Base-by-base conservation (phyloP, 2,113 vertebrate genomes). In the Gymnogyps californianus region DNA sequence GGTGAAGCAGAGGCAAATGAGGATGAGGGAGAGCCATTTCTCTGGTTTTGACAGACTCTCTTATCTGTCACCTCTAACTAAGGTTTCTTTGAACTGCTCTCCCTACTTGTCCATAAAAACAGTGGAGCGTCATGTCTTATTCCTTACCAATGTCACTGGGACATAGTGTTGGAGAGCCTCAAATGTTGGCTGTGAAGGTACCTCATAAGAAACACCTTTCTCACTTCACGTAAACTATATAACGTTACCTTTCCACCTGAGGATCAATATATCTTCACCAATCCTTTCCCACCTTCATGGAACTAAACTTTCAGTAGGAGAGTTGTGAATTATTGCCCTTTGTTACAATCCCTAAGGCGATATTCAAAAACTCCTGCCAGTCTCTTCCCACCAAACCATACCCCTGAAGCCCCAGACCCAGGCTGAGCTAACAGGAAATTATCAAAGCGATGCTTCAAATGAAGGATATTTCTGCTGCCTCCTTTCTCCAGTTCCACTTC, bases 331-430 rank as follows among this genome's bases (percentile, higher is more conserved):
- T 40, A 36, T 13, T 52, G 31, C 24, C 29, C 17, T 52, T 46
- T 34, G 13, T 65, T 74, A 47, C 54, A 81, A 32, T 52, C 44
- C 17, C n/a, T 70, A 52, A 71, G 42, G 36, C 28, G 47, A 75
- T 6, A 34, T 8, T 69, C 16, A 61, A 66, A 77, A 84, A 47
- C 21, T 62, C 31, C 46, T 74, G 28, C 17, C 55, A 79, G 55
- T 29, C 28, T 90, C 26, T 69, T 85, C 34, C 58, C 77, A 70
- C 24, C 25, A 58, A 75, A 62, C 34, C 24, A 20, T 14, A 75
- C 1, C 4, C 6, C 54, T 29, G 47, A 64, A 62, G 15, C 29
- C 25, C 38, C 0, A 0, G 19, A 49, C 12, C 22, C 57, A 67
- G 70, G 17, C 14, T 0, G 1, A 85, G 34, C 32, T 47, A 77